phyloP scores from a whole-genome alignment of 2,888 invertebrate species.

The Ormyrus rosae region DNA sequence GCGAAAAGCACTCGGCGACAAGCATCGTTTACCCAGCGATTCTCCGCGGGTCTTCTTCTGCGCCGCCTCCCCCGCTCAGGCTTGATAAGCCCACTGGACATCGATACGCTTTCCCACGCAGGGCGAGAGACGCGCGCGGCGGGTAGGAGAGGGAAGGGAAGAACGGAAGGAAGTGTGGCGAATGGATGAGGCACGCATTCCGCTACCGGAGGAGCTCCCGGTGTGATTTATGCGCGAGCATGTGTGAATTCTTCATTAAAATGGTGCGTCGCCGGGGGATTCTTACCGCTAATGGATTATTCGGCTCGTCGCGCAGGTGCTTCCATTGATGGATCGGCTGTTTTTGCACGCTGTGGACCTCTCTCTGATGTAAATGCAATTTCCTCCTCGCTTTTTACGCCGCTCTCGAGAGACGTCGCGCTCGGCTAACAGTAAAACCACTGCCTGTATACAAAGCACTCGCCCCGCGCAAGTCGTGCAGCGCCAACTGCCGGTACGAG shows the following conservation, averaged over 20 bases:
- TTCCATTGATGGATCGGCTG: no score
- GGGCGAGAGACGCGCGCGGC: neutral
- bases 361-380: neutral
- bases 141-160: neutral
- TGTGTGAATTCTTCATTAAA: conserved; percentile 21
- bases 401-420: no score
- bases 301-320: neutral
- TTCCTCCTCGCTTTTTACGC: neutral
- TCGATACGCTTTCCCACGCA: conserved; percentile 28
- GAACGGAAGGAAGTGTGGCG: conserved; percentile 4
- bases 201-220: conserved; percentile 5
- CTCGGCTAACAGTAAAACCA: no score
- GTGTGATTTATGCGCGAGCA: conserved; percentile 35
- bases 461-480: no score
- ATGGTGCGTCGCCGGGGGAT: neutral
- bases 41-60: neutral
- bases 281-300: conserved; percentile 20
- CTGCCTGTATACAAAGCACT: no score
- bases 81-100: conserved; percentile 10
- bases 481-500: no score
- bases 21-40: conserved; percentile 33
- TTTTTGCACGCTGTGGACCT: neutral
- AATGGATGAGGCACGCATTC: conserved; percentile 47
- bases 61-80: neutral
- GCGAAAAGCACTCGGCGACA: conserved; percentile 6